Percentiles rank a stretch among this genome's conserved stretches.
Conservation (phyloP, 2,113 vertebrate species). For the Dasypus novemcinctus region DNA sequence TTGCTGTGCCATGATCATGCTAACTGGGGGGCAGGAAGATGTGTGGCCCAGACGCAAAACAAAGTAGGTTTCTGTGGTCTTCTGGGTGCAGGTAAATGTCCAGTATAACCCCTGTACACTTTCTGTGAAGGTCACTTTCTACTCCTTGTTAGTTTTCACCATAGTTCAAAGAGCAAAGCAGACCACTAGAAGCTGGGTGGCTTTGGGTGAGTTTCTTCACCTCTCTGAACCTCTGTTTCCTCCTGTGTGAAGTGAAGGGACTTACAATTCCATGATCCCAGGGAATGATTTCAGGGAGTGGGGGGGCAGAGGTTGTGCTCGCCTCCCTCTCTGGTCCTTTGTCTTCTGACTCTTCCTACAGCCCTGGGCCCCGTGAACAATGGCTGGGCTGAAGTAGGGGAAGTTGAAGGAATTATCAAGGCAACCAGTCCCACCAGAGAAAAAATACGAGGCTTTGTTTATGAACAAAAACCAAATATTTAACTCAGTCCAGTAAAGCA, state of each 20-base stretch:
- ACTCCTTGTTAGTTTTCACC: not conserved
- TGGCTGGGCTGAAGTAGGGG: too few relatives aligned
- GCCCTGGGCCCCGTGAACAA: rapidly evolving
- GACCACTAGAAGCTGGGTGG: rapidly evolving
- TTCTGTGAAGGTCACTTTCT: rapidly evolving
- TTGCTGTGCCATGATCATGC: rapidly evolving
- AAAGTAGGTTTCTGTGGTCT: rapidly evolving
- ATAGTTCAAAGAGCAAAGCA: rapidly evolving
- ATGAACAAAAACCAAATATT: not conserved
- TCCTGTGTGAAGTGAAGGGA: rapidly evolving
- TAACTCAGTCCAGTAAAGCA: not conserved
- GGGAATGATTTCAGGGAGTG: not conserved
- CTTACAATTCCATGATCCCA: not conserved
- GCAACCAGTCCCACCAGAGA: not conserved
- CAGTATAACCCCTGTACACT: rapidly evolving
- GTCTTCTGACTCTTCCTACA: not conserved
- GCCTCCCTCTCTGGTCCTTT: conserved; percentile 44
- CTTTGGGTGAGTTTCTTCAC: not conserved
- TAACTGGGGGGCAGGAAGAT: rapidly evolving
- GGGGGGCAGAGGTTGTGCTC: rapidly evolving
- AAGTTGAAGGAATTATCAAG: not conserved
- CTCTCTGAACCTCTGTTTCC: too few relatives aligned
- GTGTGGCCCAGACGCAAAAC: rapidly evolving
- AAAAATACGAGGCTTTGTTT: conserved; percentile 25
- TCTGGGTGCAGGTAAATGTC: rapidly evolving